Evolutionary conservation across 2,888 invertebrate species (phyloP).

Genomic region (Drosophila mayaguana): DNA sequence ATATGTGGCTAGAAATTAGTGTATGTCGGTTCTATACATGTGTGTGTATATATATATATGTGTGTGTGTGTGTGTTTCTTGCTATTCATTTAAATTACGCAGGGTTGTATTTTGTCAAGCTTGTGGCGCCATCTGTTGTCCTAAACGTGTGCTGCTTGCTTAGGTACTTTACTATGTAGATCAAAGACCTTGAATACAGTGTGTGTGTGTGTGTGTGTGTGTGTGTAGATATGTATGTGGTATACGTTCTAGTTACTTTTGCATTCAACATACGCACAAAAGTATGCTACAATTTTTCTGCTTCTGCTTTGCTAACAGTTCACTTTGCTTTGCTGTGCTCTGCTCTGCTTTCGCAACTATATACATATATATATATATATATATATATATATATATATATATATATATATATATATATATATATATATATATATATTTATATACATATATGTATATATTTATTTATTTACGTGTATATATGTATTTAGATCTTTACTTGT

Average conservation of each 20-base stretch:
- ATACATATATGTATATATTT: slow-evolving; percentile 2
- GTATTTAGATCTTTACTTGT: slow-evolving; percentile 34
- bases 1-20: slow-evolving; percentile 56
- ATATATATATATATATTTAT: slow-evolving; percentile 3
- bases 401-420: slow-evolving; percentile 12
- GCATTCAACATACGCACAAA: slow-evolving; percentile 61
- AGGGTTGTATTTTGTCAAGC: slow-evolving; percentile 15
- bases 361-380: slow-evolving; percentile 6
- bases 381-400: slow-evolving; percentile 5
- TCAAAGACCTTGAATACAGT: slow-evolving; percentile 1
- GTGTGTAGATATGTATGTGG: slow-evolving; percentile 57
- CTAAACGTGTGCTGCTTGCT: slow-evolving; percentile 3
- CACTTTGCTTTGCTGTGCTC: slow-evolving; percentile 75
- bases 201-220: background rate
- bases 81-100: slow-evolving; percentile 20
- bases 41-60: slow-evolving; percentile 19
- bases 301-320: slow-evolving; percentile 56
- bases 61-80: slow-evolving; percentile 11
- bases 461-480: slow-evolving; percentile 6
- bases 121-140: slow-evolving; percentile 31
- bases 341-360: slow-evolving; percentile 50
- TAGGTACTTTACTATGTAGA: slow-evolving; percentile 19
- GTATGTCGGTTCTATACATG: slow-evolving; percentile 28
- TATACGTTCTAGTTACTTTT: slow-evolving; percentile 59
- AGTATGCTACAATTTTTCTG: slow-evolving; percentile 50